Evolutionary conservation across 2,888 invertebrate genomes (phyloP).

Genomic region (Mesochorus sp.): DNA sequence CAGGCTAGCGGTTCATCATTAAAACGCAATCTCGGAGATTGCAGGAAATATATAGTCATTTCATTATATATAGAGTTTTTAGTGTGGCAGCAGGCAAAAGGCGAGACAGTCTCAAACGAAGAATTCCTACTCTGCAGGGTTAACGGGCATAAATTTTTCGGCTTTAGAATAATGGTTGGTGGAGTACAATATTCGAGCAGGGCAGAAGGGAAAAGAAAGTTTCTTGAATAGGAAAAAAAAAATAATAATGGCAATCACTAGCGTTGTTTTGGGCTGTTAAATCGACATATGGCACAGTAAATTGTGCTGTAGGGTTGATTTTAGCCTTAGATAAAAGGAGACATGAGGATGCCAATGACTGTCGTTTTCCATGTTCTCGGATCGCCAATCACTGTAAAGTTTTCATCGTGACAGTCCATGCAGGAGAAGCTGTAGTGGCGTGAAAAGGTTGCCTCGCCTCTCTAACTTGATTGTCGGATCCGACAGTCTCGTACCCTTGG

Average conservation of each 20-base stretch:
- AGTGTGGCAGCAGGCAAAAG: slow-evolving; percentile 7
- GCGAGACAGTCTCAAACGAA: neutral
- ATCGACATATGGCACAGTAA: neutral
- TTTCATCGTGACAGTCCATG: neutral
- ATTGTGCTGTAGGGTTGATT: neutral
- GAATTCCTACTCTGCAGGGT: neutral
- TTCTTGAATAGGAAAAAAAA: neutral
- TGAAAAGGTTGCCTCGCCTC: slow-evolving; percentile 54
- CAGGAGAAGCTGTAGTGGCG: slow-evolving; percentile 39
- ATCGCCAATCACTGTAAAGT: slow-evolving; percentile 27
- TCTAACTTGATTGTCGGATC: slow-evolving; percentile 33
- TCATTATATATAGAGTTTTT: slow-evolving; percentile 44
- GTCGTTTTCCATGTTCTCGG: neutral
- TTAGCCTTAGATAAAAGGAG: neutral
- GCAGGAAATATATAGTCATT: slow-evolving; percentile 19
- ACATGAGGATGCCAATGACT: neutral
- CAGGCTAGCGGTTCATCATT: slow-evolving; percentile 36
- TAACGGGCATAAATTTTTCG: neutral
- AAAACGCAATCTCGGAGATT: slow-evolving; percentile 33
- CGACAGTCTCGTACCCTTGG: slow-evolving; percentile 28
- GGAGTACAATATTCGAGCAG: neutral
- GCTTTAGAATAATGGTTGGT: neutral
- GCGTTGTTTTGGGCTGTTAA: neutral
- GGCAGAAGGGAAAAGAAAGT: neutral
- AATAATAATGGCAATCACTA: neutral